Percentiles rank a stretch among this genome's conserved stretches.
These are phyloP conservation scores for Isotomurus palustris DNA, from an alignment of 2,888 invertebrate species.

Conservation along the genomic window DNA sequence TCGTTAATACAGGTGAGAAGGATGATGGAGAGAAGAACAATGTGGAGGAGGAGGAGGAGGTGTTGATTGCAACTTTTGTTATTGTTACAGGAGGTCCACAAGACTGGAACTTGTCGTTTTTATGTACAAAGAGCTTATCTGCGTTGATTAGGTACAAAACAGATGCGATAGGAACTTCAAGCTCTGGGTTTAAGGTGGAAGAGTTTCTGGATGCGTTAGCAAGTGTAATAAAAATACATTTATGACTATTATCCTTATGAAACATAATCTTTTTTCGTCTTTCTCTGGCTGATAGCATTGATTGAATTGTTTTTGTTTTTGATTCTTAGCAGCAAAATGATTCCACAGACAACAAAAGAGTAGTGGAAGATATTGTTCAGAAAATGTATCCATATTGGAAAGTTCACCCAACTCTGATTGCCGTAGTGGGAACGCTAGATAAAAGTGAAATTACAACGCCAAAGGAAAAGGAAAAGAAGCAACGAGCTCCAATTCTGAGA, in stretches of 20 bases:
- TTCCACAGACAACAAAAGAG: no score
- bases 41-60: neutral
- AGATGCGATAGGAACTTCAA: constrained; percentile 23
- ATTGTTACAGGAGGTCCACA: constrained; percentile 31
- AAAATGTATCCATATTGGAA: neutral
- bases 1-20: no score
- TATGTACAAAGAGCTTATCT: constrained; percentile 27
- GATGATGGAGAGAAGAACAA: neutral
- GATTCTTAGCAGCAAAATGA: no score
- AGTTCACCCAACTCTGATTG: constrained; percentile 11
- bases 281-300: no score
- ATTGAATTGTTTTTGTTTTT: no score
- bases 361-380: neutral
- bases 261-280: neutral
- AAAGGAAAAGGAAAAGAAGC: constrained; percentile 21
- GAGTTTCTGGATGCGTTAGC: constrained; percentile 21
- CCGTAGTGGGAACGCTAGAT: constrained; percentile 30
- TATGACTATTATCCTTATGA: neutral
- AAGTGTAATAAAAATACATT: neutral
- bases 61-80: constrained; percentile 12
- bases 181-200: constrained; percentile 28
- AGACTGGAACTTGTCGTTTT: constrained; percentile 30
- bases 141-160: constrained; percentile 27
- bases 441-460: constrained; percentile 13
- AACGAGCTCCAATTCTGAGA: constrained; percentile 15